Conservation (phyloP, 1,140 invertebrate genomes). For the Galleria mellonella region DNA sequence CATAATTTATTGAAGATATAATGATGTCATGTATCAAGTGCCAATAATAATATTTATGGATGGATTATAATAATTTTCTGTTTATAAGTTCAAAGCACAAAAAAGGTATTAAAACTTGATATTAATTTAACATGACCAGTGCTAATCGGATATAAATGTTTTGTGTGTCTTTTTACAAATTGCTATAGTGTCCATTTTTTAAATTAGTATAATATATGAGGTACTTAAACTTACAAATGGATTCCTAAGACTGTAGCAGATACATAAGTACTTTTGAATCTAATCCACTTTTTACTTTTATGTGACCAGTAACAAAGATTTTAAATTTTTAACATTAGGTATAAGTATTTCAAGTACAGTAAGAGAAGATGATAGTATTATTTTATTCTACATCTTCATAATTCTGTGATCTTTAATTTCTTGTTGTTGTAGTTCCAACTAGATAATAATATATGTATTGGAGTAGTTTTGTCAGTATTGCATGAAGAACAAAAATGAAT, state of each 20-base stretch:
- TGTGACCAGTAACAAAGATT: constrained; percentile 62
- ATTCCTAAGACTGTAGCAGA: constrained; percentile 50
- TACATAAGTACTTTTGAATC: constrained; percentile 47
- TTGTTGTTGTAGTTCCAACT: constrained; percentile 61
- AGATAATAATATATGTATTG: constrained; percentile 44
- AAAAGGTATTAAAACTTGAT: constrained; percentile 1
- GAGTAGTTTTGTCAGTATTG: constrained; percentile 59
- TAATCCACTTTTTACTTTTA: constrained; percentile 59
- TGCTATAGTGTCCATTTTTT: constrained; percentile 9
- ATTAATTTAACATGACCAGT: background rate
- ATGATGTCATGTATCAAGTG: too few species aligned
- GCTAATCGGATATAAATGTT: too few species aligned
- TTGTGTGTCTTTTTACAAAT: too few species aligned
- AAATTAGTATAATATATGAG: constrained; percentile 10
- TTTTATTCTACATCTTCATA: constrained; percentile 60
- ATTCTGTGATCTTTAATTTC: constrained; percentile 67
- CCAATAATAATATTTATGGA: too few species aligned
- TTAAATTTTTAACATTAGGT: constrained; percentile 51
- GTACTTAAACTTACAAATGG: constrained; percentile 19
- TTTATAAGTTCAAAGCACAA: background rate
- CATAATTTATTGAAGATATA: too few species aligned
- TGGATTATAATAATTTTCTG: too few species aligned
- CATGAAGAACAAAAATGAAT: constrained; percentile 61
- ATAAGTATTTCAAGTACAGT: constrained; percentile 55
- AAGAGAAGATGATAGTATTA: constrained; percentile 52